Evolutionary conservation across 2,888 invertebrate genomes (phyloP).

Genomic region (Pristionchus exspectatus): DNA sequence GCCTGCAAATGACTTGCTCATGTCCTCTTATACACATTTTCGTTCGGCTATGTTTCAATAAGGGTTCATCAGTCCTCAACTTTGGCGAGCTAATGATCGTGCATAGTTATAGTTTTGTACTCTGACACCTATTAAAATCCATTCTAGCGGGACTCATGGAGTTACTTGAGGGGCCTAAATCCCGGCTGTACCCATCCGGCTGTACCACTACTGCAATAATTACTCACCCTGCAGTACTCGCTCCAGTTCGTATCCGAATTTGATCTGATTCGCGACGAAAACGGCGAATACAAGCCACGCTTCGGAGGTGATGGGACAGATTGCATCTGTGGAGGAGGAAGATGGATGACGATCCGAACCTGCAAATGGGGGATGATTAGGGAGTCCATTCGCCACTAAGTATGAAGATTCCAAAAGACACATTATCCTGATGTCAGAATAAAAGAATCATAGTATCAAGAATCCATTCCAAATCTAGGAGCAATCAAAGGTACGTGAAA

Average conservation of each 20-base stretch:
- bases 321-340: neutral
- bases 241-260: slow-evolving; percentile 56
- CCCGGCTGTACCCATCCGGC: too few relatives aligned
- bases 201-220: neutral
- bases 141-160: neutral
- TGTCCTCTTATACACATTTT: neutral
- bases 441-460: too few relatives aligned
- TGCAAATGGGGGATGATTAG: neutral
- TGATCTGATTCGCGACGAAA: slow-evolving; percentile 55
- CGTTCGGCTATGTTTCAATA: neutral
- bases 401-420: too few relatives aligned
- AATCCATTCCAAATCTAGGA: neutral
- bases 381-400: too few relatives aligned
- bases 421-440: too few relatives aligned
- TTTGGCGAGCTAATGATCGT: too few relatives aligned
- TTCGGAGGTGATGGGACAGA: slow-evolving; percentile 54
- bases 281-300: slow-evolving; percentile 54
- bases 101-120: too few relatives aligned
- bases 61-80: too few relatives aligned
- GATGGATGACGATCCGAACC: neutral
- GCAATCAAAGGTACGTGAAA: neutral
- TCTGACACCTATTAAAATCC: too few relatives aligned
- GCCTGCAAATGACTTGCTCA: neutral
- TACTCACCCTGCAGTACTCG: slow-evolving; percentile 43
- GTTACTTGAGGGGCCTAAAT: neutral